phyloP scores from a whole-genome alignment of 2,888 invertebrate species.

The Tromatobia lineatoria region DNA sequence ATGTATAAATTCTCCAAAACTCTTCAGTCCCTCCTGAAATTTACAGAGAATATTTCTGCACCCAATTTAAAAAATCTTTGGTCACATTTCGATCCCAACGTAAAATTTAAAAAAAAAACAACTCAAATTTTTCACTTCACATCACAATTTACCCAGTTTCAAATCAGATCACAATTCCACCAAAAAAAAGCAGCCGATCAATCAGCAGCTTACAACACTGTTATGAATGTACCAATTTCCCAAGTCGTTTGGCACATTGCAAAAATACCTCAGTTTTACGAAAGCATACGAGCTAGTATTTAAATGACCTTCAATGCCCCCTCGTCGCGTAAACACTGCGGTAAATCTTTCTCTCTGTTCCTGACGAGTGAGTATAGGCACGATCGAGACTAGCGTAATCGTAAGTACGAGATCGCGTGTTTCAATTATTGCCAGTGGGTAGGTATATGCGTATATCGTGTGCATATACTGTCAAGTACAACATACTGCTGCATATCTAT shows the following conservation, averaged over 20 bases:
- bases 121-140: too few relatives aligned
- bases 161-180: too few relatives aligned
- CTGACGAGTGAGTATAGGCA: conserved; percentile 5
- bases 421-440: conserved; percentile 80
- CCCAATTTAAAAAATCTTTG: too few relatives aligned
- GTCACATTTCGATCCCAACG: too few relatives aligned
- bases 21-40: too few relatives aligned
- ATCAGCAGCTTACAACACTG: too few relatives aligned
- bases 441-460: conserved; percentile 3
- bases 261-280: not conserved
- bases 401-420: conserved; percentile 84
- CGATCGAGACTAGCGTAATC: conserved; percentile 54
- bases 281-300: not conserved
- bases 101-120: too few relatives aligned
- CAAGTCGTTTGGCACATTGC: not conserved
- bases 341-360: conserved; percentile 23
- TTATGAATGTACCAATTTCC: not conserved
- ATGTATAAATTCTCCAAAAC: too few relatives aligned
- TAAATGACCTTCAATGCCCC: too few relatives aligned
- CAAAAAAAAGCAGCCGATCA: too few relatives aligned
- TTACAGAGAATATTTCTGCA: too few relatives aligned
- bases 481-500: conserved; percentile 26
- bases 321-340: not conserved
- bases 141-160: too few relatives aligned
- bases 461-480: conserved; percentile 9